Evolutionary conservation across 2,888 invertebrate species (phyloP).

Genomic region (Lypha dubia): DNA sequence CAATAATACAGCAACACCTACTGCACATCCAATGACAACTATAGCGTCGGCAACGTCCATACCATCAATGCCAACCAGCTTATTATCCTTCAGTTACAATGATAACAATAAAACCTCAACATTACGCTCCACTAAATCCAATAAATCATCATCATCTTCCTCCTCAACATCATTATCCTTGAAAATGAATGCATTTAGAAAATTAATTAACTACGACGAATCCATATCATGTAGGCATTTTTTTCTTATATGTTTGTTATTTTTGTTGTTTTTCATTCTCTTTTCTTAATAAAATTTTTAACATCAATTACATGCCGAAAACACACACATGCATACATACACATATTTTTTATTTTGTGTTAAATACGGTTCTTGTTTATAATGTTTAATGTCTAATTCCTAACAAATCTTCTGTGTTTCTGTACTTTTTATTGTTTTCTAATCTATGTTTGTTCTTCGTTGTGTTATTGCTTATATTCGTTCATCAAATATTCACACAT

Average conservation of each 20-base stretch:
- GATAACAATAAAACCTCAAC: slow-evolving; percentile 69
- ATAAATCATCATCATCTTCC: slow-evolving; percentile 72
- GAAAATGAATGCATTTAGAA: slow-evolving; percentile 72
- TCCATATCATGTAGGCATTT: slow-evolving; percentile 71
- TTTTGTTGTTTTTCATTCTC: neutral
- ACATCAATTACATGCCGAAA: neutral
- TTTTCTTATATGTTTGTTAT: slow-evolving; percentile 9
- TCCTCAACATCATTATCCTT: slow-evolving; percentile 71
- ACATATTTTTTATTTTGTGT: neutral
- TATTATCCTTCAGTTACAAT: slow-evolving; percentile 58
- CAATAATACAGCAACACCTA: slow-evolving; percentile 55
- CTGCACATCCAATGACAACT: slow-evolving; percentile 53
- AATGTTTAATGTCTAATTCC: slow-evolving; percentile 17
- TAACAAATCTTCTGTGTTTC: slow-evolving; percentile 3
- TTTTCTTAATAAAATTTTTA: neutral
- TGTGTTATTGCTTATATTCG: neutral
- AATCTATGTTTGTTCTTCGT: neutral
- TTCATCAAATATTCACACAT: too few species aligned
- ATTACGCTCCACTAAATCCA: slow-evolving; percentile 71
- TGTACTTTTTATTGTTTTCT: neutral
- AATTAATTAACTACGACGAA: slow-evolving; percentile 71
- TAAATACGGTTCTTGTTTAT: neutral
- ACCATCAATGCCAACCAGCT: slow-evolving; percentile 61
- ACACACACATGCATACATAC: neutral
- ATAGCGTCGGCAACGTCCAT: slow-evolving; percentile 61